Percentiles rank a stretch among this genome's conserved stretches.
phyloP scores from a whole-genome alignment of 1,140 invertebrate species.

The Plodia interpunctella region DNA sequence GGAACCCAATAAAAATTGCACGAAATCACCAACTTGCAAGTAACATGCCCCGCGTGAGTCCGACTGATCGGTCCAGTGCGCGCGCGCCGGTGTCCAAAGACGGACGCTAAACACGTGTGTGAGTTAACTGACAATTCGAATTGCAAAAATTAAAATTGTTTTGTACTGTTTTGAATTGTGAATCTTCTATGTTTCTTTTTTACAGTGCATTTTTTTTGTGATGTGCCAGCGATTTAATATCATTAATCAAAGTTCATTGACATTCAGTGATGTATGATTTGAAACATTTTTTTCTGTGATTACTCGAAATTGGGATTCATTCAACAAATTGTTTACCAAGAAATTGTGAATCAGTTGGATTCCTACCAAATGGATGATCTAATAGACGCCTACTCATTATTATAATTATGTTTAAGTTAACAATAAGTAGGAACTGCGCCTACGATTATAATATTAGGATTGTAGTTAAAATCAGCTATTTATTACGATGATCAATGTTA shows the following conservation, averaged over 20 bases:
- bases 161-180: neutral
- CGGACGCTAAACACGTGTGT: slow-evolving; percentile 3
- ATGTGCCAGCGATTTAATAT: neutral
- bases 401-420: slow-evolving; percentile 8
- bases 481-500: no score
- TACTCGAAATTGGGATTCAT: neutral
- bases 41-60: slow-evolving; percentile 32
- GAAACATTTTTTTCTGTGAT: neutral
- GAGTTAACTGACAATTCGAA: neutral
- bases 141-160: neutral
- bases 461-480: neutral
- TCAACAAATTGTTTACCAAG: slow-evolving; percentile 14
- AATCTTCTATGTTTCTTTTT: neutral
- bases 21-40: slow-evolving; percentile 40
- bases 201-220: neutral
- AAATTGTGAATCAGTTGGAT: slow-evolving; percentile 5
- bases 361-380: slow-evolving; percentile 26
- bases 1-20: slow-evolving; percentile 41
- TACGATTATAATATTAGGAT: neutral
- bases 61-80: slow-evolving; percentile 23
- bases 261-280: slow-evolving; percentile 17
- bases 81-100: neutral
- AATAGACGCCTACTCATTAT: slow-evolving; percentile 30
- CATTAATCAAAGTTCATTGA: slow-evolving; percentile 29
- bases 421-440: neutral